phyloP scores from a whole-genome alignment of 2,113 vertebrate genomes.

The Hemicordylus capensis region DNA sequence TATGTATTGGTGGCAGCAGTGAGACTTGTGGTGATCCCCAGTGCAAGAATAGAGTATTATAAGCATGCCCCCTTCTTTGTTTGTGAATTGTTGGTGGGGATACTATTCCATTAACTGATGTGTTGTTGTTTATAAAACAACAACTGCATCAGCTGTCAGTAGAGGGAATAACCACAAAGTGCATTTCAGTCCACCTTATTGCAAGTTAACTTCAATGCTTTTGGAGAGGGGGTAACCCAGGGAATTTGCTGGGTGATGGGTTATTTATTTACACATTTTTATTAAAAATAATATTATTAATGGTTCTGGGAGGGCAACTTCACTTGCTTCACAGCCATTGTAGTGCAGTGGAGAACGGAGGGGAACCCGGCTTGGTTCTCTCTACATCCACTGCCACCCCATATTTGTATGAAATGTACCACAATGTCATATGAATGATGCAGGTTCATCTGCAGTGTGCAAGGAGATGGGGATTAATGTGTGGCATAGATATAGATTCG shows the following conservation, averaged over 20 bases:
- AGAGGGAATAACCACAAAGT: neutral
- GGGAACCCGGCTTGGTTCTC: neutral
- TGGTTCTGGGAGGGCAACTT: neutral
- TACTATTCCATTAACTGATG: neutral
- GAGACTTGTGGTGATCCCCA: neutral
- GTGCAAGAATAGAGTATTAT: neutral
- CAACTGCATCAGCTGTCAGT: neutral
- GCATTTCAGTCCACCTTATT: neutral
- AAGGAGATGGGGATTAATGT: neutral
- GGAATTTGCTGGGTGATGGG: neutral
- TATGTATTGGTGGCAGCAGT: neutral
- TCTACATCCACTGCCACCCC: neutral
- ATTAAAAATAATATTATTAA: neutral
- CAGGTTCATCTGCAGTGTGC: neutral
- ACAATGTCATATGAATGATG: neutral
- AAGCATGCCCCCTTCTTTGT: neutral
- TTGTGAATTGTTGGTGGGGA: neutral
- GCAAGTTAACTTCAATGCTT: neutral
- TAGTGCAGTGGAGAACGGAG: neutral
- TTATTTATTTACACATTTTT: no score
- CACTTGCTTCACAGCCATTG: neutral
- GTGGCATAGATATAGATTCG: neutral
- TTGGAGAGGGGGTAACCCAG: neutral
- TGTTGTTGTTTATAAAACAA: neutral
- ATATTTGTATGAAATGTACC: neutral